Base-by-base conservation (phyloP, 2,888 invertebrate genomes). In the Patella depressa region DNA sequence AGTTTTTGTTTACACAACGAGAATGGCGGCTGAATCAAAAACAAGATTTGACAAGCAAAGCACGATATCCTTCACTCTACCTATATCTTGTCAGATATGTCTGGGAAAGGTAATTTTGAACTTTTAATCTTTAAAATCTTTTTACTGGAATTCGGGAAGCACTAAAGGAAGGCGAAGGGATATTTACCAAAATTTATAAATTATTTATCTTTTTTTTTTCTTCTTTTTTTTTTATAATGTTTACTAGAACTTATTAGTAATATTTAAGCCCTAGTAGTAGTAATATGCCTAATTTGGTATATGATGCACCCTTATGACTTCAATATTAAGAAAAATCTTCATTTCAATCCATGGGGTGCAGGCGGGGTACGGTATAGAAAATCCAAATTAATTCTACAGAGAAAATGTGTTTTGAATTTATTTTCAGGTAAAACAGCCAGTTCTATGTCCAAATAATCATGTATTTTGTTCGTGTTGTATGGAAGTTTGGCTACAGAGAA, bases 391-490 rank as follows among this genome's bases (percentile, higher is more conserved):
- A 9, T 59, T 73, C 65, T 34, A 34, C 45, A 45, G 7, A 4
- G 14, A 19, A 19, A 75, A 75, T 70, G 17, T 76, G n/a, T 69
- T 73, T 72, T 45, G 45, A 9, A 73, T 65, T 34, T 65, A 65
- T 65, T 83, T 86, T 29, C 73, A 91, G 90, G 91, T 91, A 11
- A 90, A 88, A 80, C 85, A 88, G 79, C 91, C 91, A 76, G 89
- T 89, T 14, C 81, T 90, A 65, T 91, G 91, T 81, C 87, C 90
- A n/a, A 91, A 90, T 81, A 86, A 88, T 75, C 91, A 91, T 86
- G 90, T 88, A n/a, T 91, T 90, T 82, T 91, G 91, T 81, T 81
- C 83, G 0, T 78, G 83, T 0, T 91, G 91, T 79, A 86, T 90
- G 84, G 88, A 89, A 72, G 85, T 90, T 1, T 91, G 91, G 91